Evolutionary conservation across 2,888 invertebrate genomes (phyloP).

Genomic region (Drosophila greeni): DNA sequence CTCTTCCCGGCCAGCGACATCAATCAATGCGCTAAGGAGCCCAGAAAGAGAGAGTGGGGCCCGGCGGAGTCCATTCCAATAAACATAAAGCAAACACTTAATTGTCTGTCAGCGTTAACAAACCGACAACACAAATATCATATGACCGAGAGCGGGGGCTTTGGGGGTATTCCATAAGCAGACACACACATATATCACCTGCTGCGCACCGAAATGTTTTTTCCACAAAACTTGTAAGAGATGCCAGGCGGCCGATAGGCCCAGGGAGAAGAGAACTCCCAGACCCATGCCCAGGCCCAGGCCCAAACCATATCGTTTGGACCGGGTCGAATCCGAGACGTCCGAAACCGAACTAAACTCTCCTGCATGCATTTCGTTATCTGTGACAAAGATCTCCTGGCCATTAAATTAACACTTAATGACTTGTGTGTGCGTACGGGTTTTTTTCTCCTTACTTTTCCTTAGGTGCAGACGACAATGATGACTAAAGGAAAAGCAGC

Average conservation of each 20-base stretch:
- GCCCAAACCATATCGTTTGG: not conserved
- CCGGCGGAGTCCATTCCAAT: slow-evolving; percentile 66
- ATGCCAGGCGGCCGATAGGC: slow-evolving; percentile 65
- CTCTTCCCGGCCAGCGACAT: slow-evolving; percentile 50
- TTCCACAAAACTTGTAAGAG: slow-evolving; percentile 73
- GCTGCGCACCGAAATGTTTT: slow-evolving; percentile 70
- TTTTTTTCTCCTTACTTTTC: slow-evolving; percentile 24
- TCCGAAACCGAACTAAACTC: slow-evolving; percentile 34
- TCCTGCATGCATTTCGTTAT: slow-evolving; percentile 54
- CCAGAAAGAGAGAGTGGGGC: slow-evolving; percentile 33
- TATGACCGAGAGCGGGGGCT: slow-evolving; percentile 56
- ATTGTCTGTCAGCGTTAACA: slow-evolving; percentile 75
- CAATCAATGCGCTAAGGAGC: slow-evolving; percentile 71
- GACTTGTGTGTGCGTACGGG: slow-evolving; percentile 64
- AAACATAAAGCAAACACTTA: slow-evolving; percentile 75
- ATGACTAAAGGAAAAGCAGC: slow-evolving; percentile 38
- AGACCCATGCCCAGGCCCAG: not conserved
- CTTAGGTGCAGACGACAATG: slow-evolving; percentile 57
- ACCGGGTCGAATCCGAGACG: slow-evolving; percentile 6
- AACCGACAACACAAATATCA: slow-evolving; percentile 74
- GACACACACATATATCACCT: slow-evolving; percentile 71
- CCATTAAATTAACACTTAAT: slow-evolving; percentile 76
- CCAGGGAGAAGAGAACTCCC: slow-evolving; percentile 30
- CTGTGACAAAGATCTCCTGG: slow-evolving; percentile 74
- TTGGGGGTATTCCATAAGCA: slow-evolving; percentile 50